phyloP scores from a whole-genome alignment of 2,797 vertebrate species.

The Hydrophis major region DNA sequence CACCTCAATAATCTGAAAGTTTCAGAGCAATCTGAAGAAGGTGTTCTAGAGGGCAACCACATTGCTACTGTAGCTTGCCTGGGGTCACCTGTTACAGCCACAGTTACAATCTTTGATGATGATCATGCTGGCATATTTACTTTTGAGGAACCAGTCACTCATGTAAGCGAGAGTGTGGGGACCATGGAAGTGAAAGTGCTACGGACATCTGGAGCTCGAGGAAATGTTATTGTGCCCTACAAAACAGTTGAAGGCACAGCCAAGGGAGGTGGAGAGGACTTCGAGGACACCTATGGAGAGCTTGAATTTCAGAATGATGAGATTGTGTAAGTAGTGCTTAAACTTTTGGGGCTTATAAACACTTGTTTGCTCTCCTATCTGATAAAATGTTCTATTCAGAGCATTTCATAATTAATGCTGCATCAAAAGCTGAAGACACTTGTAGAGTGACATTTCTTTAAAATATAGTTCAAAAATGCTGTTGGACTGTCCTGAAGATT shows the following conservation, averaged over 20 bases:
- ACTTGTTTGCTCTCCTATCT: not conserved
- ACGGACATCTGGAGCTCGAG: conserved; percentile 87
- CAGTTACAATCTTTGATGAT: conserved; percentile 91
- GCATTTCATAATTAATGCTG: not conserved
- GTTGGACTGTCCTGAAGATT: not conserved
- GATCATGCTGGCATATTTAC: conserved; percentile 94
- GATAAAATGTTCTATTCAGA: not conserved
- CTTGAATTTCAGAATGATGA: conserved; percentile 95
- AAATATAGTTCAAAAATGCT: conserved; percentile 2
- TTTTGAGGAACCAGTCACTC: conserved; percentile 83
- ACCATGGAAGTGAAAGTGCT: conserved; percentile 92
- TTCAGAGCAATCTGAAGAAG: conserved; percentile 69
- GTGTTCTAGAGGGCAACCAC: conserved; percentile 67
- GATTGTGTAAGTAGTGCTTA: conserved; percentile 86
- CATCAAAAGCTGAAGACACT: not conserved
- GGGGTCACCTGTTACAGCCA: conserved; percentile 82
- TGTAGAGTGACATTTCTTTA: not conserved
- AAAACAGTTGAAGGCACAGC: conserved; percentile 89
- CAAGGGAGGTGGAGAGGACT: conserved; percentile 93
- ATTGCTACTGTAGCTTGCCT: conserved; percentile 73
- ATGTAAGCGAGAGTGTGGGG: conserved; percentile 89
- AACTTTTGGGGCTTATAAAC: not conserved
- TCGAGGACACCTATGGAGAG: conserved; percentile 90
- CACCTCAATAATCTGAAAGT: conserved; percentile 86
- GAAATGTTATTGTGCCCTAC: conserved; percentile 89